Percentiles rank a stretch among this genome's conserved stretches.
These are phyloP conservation scores for Leptogaster cylindrica DNA, from an alignment of 2,888 invertebrate species.

Conservation along the genomic window DNA sequence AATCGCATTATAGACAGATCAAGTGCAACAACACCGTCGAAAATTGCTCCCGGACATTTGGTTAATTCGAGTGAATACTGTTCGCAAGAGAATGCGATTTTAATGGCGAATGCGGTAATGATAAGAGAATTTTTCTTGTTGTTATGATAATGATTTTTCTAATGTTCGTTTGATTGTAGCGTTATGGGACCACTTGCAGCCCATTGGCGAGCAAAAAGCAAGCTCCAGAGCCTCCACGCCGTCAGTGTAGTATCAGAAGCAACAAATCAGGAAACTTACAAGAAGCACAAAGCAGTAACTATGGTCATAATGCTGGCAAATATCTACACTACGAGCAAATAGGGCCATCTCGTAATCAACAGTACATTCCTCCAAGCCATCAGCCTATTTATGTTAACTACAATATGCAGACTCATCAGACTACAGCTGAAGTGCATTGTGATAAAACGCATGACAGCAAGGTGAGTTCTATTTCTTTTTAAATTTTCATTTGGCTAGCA, in stretches of 20 bases:
- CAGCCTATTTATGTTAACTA: slow-evolving; percentile 62
- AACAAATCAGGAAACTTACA: slow-evolving; percentile 50
- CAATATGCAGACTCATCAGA: slow-evolving; percentile 63
- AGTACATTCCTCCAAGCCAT: slow-evolving; percentile 53
- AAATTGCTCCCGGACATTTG: slow-evolving; percentile 11
- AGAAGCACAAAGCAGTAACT: slow-evolving; percentile 1
- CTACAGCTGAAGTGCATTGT: slow-evolving; percentile 68
- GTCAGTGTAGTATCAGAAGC: slow-evolving; percentile 67
- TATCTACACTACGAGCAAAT: slow-evolving; percentile 45
- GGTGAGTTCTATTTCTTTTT: slow-evolving; percentile 47
- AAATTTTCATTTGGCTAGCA: background rate
- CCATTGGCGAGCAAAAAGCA: slow-evolving; percentile 78
- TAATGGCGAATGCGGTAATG: slow-evolving; percentile 43
- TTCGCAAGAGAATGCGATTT: slow-evolving; percentile 36
- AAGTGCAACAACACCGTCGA: background rate
- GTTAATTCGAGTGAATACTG: slow-evolving; percentile 53
- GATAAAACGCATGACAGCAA: slow-evolving; percentile 62
- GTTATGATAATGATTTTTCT: no score
- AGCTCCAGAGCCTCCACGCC: slow-evolving; percentile 81
- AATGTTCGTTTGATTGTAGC: slow-evolving; percentile 51
- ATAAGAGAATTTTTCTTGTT: no score
- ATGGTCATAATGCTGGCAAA: slow-evolving; percentile 31
- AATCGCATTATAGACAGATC: slow-evolving; percentile 53
- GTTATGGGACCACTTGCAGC: slow-evolving; percentile 70
- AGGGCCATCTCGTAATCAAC: slow-evolving; percentile 48